A percentile compares a stretch with the other conserved stretches of the same genome.
Conservation (phyloP, 1,140 invertebrate genomes). For the Drosophila auraria region DNA sequence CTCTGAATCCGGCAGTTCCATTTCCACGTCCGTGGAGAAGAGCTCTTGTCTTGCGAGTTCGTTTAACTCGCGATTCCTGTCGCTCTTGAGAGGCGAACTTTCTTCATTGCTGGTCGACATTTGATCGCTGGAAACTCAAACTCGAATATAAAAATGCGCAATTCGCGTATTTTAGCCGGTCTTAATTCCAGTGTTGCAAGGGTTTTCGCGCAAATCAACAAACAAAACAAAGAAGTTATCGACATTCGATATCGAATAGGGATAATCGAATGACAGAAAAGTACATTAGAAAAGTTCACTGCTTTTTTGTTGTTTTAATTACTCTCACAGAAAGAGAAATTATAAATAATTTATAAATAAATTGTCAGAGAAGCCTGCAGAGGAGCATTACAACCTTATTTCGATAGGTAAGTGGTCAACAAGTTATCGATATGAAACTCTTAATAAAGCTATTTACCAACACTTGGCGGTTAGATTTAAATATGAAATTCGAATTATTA, state of each 20-base stretch:
- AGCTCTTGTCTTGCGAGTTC: neutral
- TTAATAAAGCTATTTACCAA: neutral
- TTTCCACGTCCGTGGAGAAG: conserved; percentile 3
- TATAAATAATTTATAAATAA: no score
- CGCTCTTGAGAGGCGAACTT: neutral
- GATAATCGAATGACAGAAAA: no score
- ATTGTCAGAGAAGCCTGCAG: no score
- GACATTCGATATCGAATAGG: no score
- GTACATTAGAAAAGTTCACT: no score
- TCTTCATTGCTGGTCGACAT: conserved; percentile 13
- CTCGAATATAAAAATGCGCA: conserved; percentile 2
- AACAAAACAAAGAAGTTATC: no score
- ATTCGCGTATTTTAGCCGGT: conserved; percentile 2
- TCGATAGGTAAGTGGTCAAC: no score
- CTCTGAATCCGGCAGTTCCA: neutral
- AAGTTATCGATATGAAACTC: no score
- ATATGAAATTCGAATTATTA: neutral
- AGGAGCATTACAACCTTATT: no score
- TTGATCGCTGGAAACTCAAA: neutral
- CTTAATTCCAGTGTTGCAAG: neutral
- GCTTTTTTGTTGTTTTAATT: no score
- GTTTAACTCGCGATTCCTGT: neutral
- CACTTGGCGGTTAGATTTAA: neutral
- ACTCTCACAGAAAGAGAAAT: no score
- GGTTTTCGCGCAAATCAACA: neutral